Evolutionary conservation across 2,888 invertebrate genomes (phyloP), one percentile per base, ranked within the genome.

Genomic region (Ophion ventricosus): DNA sequence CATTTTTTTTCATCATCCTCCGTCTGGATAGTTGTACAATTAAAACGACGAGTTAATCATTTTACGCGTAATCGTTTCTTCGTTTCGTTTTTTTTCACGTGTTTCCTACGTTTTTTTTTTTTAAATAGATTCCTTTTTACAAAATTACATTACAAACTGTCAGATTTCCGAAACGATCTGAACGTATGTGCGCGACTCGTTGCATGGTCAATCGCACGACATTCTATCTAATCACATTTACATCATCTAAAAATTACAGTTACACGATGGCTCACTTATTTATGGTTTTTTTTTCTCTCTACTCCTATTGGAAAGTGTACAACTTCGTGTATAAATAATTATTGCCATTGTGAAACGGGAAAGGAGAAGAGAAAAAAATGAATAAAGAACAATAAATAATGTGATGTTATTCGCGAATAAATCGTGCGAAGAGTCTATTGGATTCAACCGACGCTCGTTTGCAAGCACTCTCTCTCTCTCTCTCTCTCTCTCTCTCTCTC

Each of bases 121-220:
- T 91, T 92, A 92, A 92, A 92, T 91, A 90, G 89, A 88, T 90
- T 87, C 89, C 92, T 92, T 89, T 93, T 92, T 93, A 93, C 93
- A 93, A 93, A 93, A 93, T 93, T 92, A 92, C 93, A 92, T 91
- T 92, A 92, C 91, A 92, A 93, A 91, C 89, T 89, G 89, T 89
- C 91, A 91, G 90, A 92, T 89, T 80, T 66, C 23, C 88, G 87
- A 88, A 91, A 91, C 88, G 40, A 90, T 91, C 91, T 90, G 92
- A 90, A 89, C 89, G 88, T 86, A 86, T 17, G 63, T 35, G 63
- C n/a, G 23, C 23, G 57, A 43, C 54, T 76, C 61, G 23, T 69
- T 70, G 63, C 49, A 49, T 43, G 49, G 59, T 63, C 64, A 54
- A 75, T 14, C n/a, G 49, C 63, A 64, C 64, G 64, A 59, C 26